A percentile compares a stretch with the other conserved stretches of the same genome.
phyloP scores from a whole-genome alignment of 2,797 vertebrate genomes.

The Silurus lanzhouensis region DNA sequence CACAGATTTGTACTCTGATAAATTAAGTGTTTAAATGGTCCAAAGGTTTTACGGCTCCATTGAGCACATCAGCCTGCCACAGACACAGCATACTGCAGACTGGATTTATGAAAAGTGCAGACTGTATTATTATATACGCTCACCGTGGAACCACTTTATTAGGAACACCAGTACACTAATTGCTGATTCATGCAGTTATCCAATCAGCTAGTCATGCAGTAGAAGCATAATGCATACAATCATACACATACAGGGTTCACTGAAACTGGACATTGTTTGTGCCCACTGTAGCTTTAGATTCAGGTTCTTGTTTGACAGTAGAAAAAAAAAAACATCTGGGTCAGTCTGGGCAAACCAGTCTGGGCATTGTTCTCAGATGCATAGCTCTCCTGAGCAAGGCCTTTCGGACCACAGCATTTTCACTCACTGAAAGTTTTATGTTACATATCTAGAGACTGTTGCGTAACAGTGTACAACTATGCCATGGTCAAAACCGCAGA shows the following conservation, averaged over 20 bases:
- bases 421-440: neutral
- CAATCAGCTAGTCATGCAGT: neutral
- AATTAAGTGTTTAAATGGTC: constrained; percentile 27
- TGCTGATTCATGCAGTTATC: neutral
- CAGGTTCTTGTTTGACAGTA: neutral
- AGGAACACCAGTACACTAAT: constrained; percentile 15
- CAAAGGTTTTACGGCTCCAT: constrained; percentile 18
- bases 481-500: neutral
- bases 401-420: neutral
- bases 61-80: constrained; percentile 14
- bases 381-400: neutral
- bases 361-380: neutral
- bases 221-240: neutral
- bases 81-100: neutral
- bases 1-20: constrained; percentile 28
- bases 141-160: neutral
- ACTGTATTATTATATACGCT: neutral
- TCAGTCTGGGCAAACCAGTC: neutral
- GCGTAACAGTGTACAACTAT: no score
- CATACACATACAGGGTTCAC: neutral
- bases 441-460: neutral
- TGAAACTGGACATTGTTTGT: no score
- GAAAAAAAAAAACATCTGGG: neutral
- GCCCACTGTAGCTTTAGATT: neutral
- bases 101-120: constrained; percentile 19